These are phyloP conservation scores for Crossaster papposus DNA, from an alignment of 53 echinoderm and acorn worm genomes.

Conservation along the genomic window DNA sequence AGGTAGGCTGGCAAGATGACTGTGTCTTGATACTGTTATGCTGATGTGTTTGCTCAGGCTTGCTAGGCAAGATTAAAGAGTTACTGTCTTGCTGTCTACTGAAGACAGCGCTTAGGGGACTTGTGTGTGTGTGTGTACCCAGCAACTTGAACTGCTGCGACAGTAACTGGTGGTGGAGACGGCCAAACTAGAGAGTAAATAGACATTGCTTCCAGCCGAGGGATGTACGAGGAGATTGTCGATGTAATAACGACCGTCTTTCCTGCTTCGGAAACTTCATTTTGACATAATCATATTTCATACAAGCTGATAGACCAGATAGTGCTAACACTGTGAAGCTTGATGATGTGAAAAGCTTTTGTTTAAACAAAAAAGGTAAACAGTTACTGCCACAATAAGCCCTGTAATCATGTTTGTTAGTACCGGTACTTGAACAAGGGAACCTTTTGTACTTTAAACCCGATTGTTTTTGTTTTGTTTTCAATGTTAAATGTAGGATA, in stretches of 20 bases:
- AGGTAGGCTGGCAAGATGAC: not conserved
- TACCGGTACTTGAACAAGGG: too few species aligned
- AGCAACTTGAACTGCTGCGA: slow-evolving; percentile 4
- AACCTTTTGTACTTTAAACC: too few species aligned
- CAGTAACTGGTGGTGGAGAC: not conserved
- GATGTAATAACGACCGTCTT: not conserved
- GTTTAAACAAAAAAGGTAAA: too few species aligned
- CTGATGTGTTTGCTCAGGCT: slow-evolving; percentile 20
- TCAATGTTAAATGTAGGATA: too few species aligned
- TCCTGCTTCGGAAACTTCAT: not conserved
- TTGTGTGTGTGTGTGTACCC: not conserved
- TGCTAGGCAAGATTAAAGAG: slow-evolving; percentile 13
- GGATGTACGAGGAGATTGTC: not conserved
- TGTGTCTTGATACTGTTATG: not conserved
- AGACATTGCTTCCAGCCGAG: not conserved
- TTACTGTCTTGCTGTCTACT: not conserved
- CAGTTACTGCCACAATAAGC: too few species aligned
- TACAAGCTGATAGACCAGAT: too few species aligned
- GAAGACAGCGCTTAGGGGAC: slow-evolving; percentile 5
- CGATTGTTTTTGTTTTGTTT: too few species aligned
- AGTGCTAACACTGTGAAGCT: too few species aligned
- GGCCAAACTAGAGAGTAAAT: not conserved
- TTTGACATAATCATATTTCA: too few species aligned
- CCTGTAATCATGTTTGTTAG: too few species aligned
- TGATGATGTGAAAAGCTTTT: too few species aligned